phyloP scores from a whole-genome alignment of 2,113 vertebrate species.

The Suncus etruscus region DNA sequence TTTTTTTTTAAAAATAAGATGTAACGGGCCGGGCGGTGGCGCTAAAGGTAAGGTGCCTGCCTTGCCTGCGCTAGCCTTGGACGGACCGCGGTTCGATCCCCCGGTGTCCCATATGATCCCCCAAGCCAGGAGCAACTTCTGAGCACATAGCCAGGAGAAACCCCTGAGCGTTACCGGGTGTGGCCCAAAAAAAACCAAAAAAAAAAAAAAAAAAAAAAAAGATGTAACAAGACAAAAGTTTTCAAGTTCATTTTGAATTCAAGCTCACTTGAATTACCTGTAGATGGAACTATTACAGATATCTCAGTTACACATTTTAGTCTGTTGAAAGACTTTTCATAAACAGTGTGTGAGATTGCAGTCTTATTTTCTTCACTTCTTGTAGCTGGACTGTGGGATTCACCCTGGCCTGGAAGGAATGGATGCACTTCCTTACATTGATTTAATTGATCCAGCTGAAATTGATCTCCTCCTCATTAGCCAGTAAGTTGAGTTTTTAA shows the following conservation, averaged over 20 bases:
- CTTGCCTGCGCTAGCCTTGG: too few relatives aligned
- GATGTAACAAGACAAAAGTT: too few relatives aligned
- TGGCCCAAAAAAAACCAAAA: too few relatives aligned
- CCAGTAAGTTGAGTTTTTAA: conserved; percentile 91
- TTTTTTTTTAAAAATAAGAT: too few relatives aligned
- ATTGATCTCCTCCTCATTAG: conserved; percentile 98
- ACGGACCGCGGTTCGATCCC: too few relatives aligned
- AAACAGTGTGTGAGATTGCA: neutral
- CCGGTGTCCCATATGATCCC: too few relatives aligned
- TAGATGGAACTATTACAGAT: neutral
- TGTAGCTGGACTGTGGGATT: conserved; percentile 97
- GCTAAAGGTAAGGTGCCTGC: too few relatives aligned
- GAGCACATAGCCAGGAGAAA: too few relatives aligned
- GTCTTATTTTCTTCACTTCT: neutral
- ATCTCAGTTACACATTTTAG: neutral
- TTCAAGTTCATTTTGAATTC: neutral
- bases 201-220: too few relatives aligned
- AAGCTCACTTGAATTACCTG: neutral
- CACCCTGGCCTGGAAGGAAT: conserved; percentile 98
- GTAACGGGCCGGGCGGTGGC: too few relatives aligned
- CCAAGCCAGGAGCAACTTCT: too few relatives aligned
- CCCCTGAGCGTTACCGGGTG: too few relatives aligned
- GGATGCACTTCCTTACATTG: conserved; percentile 98
- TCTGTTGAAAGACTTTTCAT: neutral
- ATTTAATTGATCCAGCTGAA: conserved; percentile 98